Percentiles rank a stretch among this genome's conserved stretches.
These are phyloP conservation scores for Andrena fulva DNA, from an alignment of 2,888 invertebrate species.

Conservation along the genomic window DNA sequence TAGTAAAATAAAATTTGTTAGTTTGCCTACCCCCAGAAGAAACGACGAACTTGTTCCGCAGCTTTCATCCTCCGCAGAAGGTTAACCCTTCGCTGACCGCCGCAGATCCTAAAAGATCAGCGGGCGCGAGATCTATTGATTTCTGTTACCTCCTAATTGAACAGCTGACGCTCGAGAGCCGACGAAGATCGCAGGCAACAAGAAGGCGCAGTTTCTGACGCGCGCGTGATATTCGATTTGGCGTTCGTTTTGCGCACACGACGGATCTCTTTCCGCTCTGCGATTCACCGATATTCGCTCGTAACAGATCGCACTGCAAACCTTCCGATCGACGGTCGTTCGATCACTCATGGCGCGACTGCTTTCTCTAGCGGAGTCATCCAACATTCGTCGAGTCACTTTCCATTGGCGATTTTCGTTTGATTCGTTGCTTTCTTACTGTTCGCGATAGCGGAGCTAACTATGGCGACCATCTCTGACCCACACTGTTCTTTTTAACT, in stretches of 20 bases:
- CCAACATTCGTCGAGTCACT: neutral
- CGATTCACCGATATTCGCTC: neutral
- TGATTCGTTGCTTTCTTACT: neutral
- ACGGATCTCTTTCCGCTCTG: neutral
- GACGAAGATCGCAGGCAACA: slow-evolving; percentile 20
- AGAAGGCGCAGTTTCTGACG: slow-evolving; percentile 6
- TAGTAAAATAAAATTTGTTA: neutral
- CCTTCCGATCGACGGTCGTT: neutral
- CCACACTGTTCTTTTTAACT: neutral
- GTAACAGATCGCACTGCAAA: slow-evolving; percentile 5
- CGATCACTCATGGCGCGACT: neutral
- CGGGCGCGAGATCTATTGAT: slow-evolving; percentile 14
- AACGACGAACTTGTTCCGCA: neutral
- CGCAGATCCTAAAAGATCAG: slow-evolving; percentile 29
- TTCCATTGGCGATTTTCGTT: neutral
- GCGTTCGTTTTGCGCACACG: neutral
- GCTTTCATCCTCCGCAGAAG: slow-evolving; percentile 25
- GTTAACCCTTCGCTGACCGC: slow-evolving; percentile 32
- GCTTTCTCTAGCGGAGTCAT: neutral
- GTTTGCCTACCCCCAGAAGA: neutral
- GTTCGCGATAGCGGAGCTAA: neutral
- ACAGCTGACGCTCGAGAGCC: slow-evolving; percentile 18
- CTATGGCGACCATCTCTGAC: neutral
- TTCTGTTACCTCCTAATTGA: slow-evolving; percentile 33
- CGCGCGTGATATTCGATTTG: neutral